phyloP scores from a whole-genome alignment of 92 coral and sea anemone genomes.

The Nematostella vectensis region DNA sequence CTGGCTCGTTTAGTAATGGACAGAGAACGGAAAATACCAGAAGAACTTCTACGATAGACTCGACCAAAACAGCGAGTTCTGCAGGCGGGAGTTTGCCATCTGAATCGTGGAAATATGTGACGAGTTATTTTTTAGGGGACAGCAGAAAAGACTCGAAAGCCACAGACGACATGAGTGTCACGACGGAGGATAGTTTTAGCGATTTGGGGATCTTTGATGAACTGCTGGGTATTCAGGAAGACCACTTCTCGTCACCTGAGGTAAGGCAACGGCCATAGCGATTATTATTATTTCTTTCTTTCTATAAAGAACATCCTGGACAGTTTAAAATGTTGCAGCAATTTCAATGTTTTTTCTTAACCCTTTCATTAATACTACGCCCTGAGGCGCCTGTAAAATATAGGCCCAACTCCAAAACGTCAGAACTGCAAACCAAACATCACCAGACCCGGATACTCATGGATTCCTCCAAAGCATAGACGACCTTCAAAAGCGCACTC shows the following conservation, averaged over 20 bases:
- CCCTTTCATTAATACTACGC: too few species aligned
- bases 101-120: constrained; percentile 36
- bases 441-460: too few species aligned
- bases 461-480: too few species aligned
- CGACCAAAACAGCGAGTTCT: constrained; percentile 15
- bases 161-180: constrained; percentile 35
- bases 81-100: constrained; percentile 29
- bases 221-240: constrained; percentile 82
- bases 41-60: constrained; percentile 48
- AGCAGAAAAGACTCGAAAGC: constrained; percentile 34
- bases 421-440: too few species aligned
- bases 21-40: constrained; percentile 23
- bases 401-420: too few species aligned
- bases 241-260: constrained; percentile 93
- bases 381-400: too few species aligned
- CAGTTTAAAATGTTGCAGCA: too few species aligned
- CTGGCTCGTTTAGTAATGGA: constrained; percentile 53
- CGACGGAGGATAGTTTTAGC: constrained; percentile 60
- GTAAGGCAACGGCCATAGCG: too few species aligned
- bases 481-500: too few species aligned
- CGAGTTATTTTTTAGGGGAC: neutral
- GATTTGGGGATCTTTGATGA: constrained; percentile 95
- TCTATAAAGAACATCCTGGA: too few species aligned
- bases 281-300: neutral
- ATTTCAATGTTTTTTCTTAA: too few species aligned